Conservation (phyloP, 1,140 invertebrate species). For the Caenorhabditis inopinata region DNA sequence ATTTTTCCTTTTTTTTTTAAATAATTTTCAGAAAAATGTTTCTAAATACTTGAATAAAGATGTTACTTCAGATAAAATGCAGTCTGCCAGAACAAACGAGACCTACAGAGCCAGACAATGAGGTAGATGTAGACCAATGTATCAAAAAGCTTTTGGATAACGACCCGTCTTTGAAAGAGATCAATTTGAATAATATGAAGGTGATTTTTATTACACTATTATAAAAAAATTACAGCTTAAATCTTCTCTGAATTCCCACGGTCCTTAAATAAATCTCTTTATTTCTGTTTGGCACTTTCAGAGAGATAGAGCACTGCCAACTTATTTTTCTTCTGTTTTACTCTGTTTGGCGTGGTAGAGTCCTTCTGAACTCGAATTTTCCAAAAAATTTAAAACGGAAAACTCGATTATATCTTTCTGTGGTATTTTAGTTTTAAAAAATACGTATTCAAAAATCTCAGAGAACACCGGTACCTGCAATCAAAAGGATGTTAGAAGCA, state of each 20-base stretch:
- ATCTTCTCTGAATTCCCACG: no score
- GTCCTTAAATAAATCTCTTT: no score
- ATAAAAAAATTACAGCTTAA: no score
- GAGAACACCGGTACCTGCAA: slow-evolving; percentile 69
- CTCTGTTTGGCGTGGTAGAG: no score
- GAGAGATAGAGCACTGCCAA: no score
- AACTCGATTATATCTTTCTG: no score
- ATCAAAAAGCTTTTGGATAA: slow-evolving; percentile 68
- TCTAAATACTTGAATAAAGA: background rate
- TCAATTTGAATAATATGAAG: slow-evolving; percentile 67
- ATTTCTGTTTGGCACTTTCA: no score
- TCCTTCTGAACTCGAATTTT: no score
- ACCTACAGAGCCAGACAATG: slow-evolving; percentile 69
- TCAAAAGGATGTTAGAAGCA: slow-evolving; percentile 68
- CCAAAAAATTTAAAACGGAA: no score
- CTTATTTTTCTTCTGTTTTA: no score
- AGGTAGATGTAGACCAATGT: slow-evolving; percentile 69
- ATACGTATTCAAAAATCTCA: slow-evolving; percentile 53
- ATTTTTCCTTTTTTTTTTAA: background rate
- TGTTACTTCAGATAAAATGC: slow-evolving; percentile 54
- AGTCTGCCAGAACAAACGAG: slow-evolving; percentile 62
- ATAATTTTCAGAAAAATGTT: background rate
- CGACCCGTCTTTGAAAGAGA: slow-evolving; percentile 66
- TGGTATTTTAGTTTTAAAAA: no score
- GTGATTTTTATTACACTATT: slow-evolving; percentile 39